Conservation (phyloP, 2,113 vertebrate species). For the Periophthalmodon schlosseri region DNA sequence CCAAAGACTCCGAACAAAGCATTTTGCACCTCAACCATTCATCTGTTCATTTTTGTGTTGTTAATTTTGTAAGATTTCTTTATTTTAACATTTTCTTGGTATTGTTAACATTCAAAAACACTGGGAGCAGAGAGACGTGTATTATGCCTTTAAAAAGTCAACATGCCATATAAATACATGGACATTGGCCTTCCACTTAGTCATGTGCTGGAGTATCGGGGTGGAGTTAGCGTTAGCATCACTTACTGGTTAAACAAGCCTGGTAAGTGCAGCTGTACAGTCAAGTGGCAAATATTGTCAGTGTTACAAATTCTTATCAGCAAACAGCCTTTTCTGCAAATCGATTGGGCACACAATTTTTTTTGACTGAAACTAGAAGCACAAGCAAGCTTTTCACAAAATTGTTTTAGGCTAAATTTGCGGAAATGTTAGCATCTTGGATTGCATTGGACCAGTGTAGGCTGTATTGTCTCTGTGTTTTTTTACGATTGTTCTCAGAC, state of each 20-base stretch:
- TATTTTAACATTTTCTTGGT: slow-evolving; percentile 25
- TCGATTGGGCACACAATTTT: background rate
- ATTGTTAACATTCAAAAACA: slow-evolving; percentile 25
- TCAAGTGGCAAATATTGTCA: slow-evolving; percentile 7
- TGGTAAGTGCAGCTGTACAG: slow-evolving; percentile 11
- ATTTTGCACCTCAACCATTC: slow-evolving; percentile 75
- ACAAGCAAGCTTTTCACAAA: slow-evolving; percentile 1
- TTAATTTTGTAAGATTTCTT: slow-evolving; percentile 5
- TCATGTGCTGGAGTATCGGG: slow-evolving; percentile 11
- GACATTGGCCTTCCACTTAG: slow-evolving; percentile 4
- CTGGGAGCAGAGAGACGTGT: slow-evolving; percentile 25
- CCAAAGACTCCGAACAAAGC: slow-evolving; percentile 79
- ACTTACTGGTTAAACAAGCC: slow-evolving; percentile 31
- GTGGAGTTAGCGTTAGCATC: slow-evolving; percentile 22
- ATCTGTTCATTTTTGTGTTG: slow-evolving; percentile 25
- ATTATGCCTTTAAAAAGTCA: slow-evolving; percentile 3
- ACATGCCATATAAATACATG: slow-evolving; percentile 20
- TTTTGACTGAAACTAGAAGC: background rate
- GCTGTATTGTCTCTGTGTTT: slow-evolving; percentile 32
- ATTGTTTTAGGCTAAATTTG: slow-evolving; percentile 13
- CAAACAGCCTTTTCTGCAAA: slow-evolving; percentile 2
- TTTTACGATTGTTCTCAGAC: slow-evolving; percentile 69
- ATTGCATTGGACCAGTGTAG: background rate
- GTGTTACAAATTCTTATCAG: slow-evolving; percentile 4
- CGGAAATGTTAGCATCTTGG: slow-evolving; percentile 16